Base-by-base conservation (phyloP, 1,140 invertebrate species). In the Philotrypesis tridentata region DNA sequence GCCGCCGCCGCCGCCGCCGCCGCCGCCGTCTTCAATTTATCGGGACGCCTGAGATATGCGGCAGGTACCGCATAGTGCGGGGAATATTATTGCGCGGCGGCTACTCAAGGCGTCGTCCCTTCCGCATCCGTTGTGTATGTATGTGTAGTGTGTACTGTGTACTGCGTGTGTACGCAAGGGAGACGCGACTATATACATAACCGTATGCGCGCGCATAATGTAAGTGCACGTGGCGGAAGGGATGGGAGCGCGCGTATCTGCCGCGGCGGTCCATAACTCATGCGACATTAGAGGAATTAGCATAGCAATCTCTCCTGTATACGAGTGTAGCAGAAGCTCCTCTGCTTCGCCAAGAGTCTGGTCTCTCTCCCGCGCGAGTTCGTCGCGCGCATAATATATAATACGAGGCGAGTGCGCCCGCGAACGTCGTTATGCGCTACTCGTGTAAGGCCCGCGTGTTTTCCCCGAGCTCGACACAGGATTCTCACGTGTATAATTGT, bases 201-300 rank as follows among this genome's bases (percentile, higher is more conserved):
- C 17, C 6, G n/a, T 17, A 6, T 12, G 23, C n/a, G 17, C 21
- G 48, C 6, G 48, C n/a, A 17, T 55, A n/a, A n/a, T 55, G n/a
- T 55, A 55, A 55, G 48, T 55, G 48, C 70, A 72, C 55, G 43
- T 27, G 23, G 79, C 82, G 82, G 73, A 83, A 84, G 60, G 82
- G 84, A 85, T 76, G 80, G 12, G 14, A 0, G 27, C 12, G 25
- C 21, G 48, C 23, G 25, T 65, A 23, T 75, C 74, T 65, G 5
- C 21, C 17, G 23, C 37, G n/a, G n/a, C 21, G 17, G 65, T 40
- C 72, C 82, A 86, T 89, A 90, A 90, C 68, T 90, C 87, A 89
- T 87, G 85, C 75, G 83, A 87, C 86, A 88, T 89, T 88, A 90
- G 87, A 75, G 70, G 84, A 89, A 89, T 90, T 90, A 89, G 86